phyloP scores from a whole-genome alignment of 2,797 vertebrate species.

The Hippoglossus hippoglossus region DNA sequence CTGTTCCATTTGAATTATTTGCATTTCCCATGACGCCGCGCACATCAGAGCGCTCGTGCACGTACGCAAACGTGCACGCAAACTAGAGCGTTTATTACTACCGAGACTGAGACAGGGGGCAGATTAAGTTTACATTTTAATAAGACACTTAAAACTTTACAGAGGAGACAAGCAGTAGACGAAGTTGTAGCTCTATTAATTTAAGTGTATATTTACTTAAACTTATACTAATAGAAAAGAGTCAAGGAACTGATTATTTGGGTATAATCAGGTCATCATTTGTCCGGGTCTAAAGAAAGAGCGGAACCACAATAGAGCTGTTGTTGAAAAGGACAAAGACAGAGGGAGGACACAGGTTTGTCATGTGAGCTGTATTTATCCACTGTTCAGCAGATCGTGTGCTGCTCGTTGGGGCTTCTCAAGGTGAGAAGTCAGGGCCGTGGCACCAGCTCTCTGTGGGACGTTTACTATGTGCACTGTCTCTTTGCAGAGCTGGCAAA shows the following conservation, averaged over 20 bases:
- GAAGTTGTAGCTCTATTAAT: not conserved
- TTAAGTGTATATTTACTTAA: not conserved
- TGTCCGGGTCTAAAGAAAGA: not conserved
- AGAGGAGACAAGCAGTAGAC: not conserved
- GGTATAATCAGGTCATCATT: not conserved
- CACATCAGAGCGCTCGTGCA: slow-evolving; percentile 13
- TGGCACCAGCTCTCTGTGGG: slow-evolving; percentile 58
- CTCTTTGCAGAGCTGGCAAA: slow-evolving; percentile 58
- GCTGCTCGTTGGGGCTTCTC: slow-evolving; percentile 56
- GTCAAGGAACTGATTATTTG: not conserved
- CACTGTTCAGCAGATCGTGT: slow-evolving; percentile 63
- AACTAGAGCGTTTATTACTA: slow-evolving; percentile 51
- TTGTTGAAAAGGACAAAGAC: slow-evolving; percentile 10
- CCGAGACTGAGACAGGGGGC: slow-evolving; percentile 22
- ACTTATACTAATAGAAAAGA: too few relatives aligned
- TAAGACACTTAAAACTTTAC: slow-evolving; percentile 6
- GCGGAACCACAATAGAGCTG: not conserved
- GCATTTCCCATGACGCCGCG: slow-evolving; percentile 44
- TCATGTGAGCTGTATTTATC: slow-evolving; percentile 57
- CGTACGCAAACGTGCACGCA: slow-evolving; percentile 26
- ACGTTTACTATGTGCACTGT: slow-evolving; percentile 37
- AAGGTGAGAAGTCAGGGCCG: slow-evolving; percentile 68
- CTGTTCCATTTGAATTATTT: slow-evolving; percentile 55
- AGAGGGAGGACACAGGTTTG: slow-evolving; percentile 47
- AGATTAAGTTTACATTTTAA: slow-evolving; percentile 53